Base-by-base conservation (phyloP, 2,888 invertebrate genomes). In the Macrophya annulata region DNA sequence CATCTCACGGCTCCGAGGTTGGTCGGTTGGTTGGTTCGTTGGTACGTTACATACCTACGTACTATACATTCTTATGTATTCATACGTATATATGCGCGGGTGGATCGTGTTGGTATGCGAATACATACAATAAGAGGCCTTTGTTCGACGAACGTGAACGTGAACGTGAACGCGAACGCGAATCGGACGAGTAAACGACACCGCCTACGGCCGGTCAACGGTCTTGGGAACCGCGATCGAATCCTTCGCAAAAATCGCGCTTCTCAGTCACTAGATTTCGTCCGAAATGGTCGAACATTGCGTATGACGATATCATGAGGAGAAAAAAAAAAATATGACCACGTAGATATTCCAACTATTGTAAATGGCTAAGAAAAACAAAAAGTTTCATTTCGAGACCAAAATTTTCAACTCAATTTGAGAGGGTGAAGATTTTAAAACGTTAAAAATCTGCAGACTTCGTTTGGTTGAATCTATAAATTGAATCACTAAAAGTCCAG, bases 81-180 rank as follows among this genome's bases (percentile, higher is more conserved):
- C 40, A 21, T 81, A 81, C n/a, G 40, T 59, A 62, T n/a, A n/a
- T n/a, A n/a, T 62, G 81, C 40, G 81, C 40, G 48, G 79, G 59
- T 37, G 59, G 79, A 71, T 59, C 25, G 79, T 12, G 17, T 51
- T 43, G 21, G 48, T 65, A 25, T 48, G 62, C 5, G 59, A 45
- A n/a, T 40, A 81, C 81, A 31, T 81, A 83, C 68, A 83, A 83
- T 83, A 59, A 45, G 31, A 31, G 68, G 83, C 83, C 83, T 83
- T 83, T 83, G 83, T 83, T 83, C 83, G 83, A 81, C 68, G 62
- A n/a, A 55, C 37, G 51, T 55, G 51, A 17, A 37, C 51, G 55
- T 15, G 81, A 62, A 62, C 37, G 51, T 55, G 51, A 17, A 37
- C 37, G 51, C 77, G 51, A 17, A 37, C 51, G 55, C 25, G 81